Base-by-base conservation (phyloP, 2,797 vertebrate species). In the Psittacula echo region DNA sequence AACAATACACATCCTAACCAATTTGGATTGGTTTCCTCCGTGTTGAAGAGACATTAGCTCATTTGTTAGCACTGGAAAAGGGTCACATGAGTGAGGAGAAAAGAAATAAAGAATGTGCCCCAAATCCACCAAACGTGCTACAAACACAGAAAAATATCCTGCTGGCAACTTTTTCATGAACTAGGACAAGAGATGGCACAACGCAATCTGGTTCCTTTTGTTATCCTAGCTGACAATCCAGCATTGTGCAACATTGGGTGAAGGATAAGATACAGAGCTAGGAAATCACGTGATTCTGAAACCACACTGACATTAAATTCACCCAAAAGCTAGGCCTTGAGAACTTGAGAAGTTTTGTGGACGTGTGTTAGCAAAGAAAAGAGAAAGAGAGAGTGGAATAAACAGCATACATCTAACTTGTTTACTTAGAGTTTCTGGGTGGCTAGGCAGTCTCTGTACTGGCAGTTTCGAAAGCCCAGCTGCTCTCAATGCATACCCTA, bases 291-390 rank as follows among this genome's bases (percentile, higher is more conserved):
- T 71, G 83, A 83, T 78, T 90, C 85, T 53, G 68, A 89, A 96
- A 90, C 68, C 83, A 94, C 66, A 82, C 64, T 83, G 84, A 78
- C 68, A 84, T 78, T 92, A 95, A 81, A 92, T 73, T 83, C 73
- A 92, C 87, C 75, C 93, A 95, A 94, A 95, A 95, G 67, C 77
- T 94, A 95, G 86, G 71, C 87, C 87, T 74, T 96, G 94, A 91
- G 85, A 89, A 92, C 67, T 94, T 4, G 11, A 72, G 53, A 94
- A 87, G 85, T 93, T 94, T 91, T 94, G 76, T 66, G 87, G 93
- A 94, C 85, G 76, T 84, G 62, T 86, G 91, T 94, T 94, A 95
- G 93, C 87, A 91, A 93, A 96, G 90, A 89, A 94, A 94, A 94
- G 95, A 94, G 91, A 95, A 87, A 87, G 83, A 94, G 67, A 94